Conservation (phyloP, 2,888 invertebrate genomes). For the Amorpha juglandis region DNA sequence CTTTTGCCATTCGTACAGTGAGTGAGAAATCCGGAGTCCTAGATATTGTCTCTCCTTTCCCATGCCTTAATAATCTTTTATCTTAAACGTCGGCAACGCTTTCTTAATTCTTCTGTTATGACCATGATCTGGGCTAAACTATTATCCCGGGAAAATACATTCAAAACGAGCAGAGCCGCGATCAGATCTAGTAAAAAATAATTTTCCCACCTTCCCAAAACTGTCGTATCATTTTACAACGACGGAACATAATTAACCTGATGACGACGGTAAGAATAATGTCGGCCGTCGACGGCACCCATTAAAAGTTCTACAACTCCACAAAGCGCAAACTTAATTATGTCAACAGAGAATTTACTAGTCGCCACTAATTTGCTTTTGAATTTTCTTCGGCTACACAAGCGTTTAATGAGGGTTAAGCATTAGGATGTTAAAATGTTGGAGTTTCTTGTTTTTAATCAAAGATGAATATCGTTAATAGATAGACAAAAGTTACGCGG, state of each 20-base stretch:
- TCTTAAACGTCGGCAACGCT: too few relatives aligned
- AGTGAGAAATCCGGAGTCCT: too few relatives aligned
- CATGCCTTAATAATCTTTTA: too few relatives aligned
- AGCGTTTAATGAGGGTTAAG: conserved; percentile 20
- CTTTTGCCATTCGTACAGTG: too few relatives aligned
- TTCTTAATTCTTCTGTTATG: too few relatives aligned
- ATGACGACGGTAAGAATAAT: conserved; percentile 56
- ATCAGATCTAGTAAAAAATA: not conserved
- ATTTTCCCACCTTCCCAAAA: not conserved
- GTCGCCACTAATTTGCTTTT: conserved; percentile 43
- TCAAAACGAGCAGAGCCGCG: too few relatives aligned
- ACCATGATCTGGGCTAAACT: too few relatives aligned
- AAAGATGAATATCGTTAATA: too few relatives aligned
- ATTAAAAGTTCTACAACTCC: conserved; percentile 63
- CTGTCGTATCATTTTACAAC: not conserved
- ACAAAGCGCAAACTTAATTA: conserved; percentile 63
- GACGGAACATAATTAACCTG: conserved; percentile 35
- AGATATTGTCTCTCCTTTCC: too few relatives aligned
- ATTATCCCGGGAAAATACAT: too few relatives aligned
- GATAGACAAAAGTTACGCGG: too few relatives aligned
- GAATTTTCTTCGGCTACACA: conserved; percentile 19
- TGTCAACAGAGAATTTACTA: conserved; percentile 57
- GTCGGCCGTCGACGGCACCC: conserved; percentile 53
- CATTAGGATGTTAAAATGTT: not conserved
- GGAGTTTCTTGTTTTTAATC: not conserved